These are phyloP conservation scores for Macroglossus sobrinus DNA, from an alignment of 2,113 vertebrate species.

Conservation along the genomic window DNA sequence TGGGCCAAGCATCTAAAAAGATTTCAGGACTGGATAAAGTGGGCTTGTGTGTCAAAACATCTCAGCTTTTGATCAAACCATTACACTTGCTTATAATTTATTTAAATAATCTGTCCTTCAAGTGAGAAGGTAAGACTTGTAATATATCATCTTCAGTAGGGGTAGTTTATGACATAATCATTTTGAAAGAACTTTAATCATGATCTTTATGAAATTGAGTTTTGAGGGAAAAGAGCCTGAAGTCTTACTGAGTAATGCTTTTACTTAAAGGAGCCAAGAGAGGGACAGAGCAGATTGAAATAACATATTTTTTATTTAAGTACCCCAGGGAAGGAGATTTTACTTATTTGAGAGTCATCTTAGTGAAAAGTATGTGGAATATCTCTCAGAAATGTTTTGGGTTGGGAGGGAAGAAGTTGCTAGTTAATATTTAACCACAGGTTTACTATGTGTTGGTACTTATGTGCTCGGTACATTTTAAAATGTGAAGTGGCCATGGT, in stretches of 20 bases:
- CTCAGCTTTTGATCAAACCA: background rate
- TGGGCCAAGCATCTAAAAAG: background rate
- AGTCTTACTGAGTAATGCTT: background rate
- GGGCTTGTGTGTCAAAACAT: background rate
- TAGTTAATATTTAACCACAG: accelerated
- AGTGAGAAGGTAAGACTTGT: background rate
- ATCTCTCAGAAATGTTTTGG: too few species aligned
- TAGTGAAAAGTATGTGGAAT: background rate
- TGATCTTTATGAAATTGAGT: background rate
- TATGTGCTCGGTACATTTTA: accelerated
- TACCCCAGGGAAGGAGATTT: background rate
- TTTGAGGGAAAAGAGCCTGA: background rate
- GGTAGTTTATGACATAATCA: background rate
- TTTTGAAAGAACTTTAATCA: background rate
- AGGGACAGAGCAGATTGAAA: background rate
- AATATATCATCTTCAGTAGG: accelerated
- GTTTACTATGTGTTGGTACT: accelerated
- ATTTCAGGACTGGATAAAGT: background rate
- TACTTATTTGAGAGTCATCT: background rate
- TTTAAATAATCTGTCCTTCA: background rate
- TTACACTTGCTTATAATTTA: background rate
- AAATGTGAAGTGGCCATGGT: background rate
- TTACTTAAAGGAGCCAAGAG: background rate
- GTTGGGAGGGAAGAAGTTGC: background rate
- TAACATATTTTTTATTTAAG: background rate